Evolutionary conservation across 2,797 vertebrate genomes (phyloP), one percentile per base, ranked within the genome.

Genomic region (Diplodus puntazzo): DNA sequence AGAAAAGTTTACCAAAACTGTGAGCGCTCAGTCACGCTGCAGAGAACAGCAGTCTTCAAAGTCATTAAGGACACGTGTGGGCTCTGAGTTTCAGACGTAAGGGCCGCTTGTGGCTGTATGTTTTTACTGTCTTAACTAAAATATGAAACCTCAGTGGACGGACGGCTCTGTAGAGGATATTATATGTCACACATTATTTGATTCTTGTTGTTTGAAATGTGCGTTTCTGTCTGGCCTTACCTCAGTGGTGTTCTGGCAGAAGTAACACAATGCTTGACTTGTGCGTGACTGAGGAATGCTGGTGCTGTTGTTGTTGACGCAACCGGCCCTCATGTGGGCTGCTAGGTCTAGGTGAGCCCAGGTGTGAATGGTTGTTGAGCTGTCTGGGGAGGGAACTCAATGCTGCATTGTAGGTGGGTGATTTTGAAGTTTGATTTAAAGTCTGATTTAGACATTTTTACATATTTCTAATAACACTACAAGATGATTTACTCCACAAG

Each of bases 191-290:
- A 54, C 10, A 57, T 23, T 25, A 30, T 54, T 57, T 25, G 9
- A 77, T 67, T 58, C 1, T 1, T 23, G 2, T 2, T 69, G 23
- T 63, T 48, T 58, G 17, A 75, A 55, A 65, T 20, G 11, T 48
- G 46, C 21, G 4, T 23, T 4, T 52, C 11, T 18, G 13, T 61
- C 13, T 65, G 59, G 11, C 8, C 62, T 84, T 85, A 95, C 95
- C 91, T 92, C 30, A 79, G 69, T 66, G 91, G 84, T 75, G 84
- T 75, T 20, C 59, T 77, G 16, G 49, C 46, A 48, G 81, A 46
- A 20, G 64, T 66, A 11, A 52, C 14, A 49, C 53, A 43, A 54
- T 80, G 52, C 82, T 75, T 71, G 16, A 67, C 16, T 49, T 83
- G 84, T 68, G 79, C 62, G 63, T 64, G 50, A 69, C 39, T 49